Percentiles rank a stretch among this genome's conserved stretches.
Evolutionary conservation across 1,140 invertebrate genomes (phyloP).

Genomic region (Nomia melanderi): DNA sequence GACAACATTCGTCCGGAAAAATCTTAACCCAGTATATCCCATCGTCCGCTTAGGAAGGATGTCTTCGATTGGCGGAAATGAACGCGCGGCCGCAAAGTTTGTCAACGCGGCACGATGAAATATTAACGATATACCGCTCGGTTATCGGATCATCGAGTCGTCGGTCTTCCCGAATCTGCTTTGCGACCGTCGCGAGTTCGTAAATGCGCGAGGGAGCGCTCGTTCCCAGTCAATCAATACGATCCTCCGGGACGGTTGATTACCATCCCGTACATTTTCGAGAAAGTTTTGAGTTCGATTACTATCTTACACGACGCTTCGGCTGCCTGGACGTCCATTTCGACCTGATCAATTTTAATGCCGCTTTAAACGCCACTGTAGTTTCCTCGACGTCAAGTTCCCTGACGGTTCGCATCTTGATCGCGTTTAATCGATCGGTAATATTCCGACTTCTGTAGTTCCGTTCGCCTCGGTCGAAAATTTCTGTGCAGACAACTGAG

Average conservation of each 20-base stretch:
- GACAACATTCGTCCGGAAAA: too few species aligned
- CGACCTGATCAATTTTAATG: conserved; percentile 40
- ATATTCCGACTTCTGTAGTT: too few species aligned
- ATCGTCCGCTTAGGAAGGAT: background rate
- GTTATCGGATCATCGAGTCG: conserved; percentile 43
- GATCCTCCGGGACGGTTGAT: conserved; percentile 56
- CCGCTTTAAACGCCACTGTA: background rate
- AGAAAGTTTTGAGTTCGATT: conserved; percentile 51
- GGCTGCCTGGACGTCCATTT: conserved; percentile 19
- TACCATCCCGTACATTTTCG: conserved; percentile 53
- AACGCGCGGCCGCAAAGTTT: conserved; percentile 53
- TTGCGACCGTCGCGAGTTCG: conserved; percentile 41
- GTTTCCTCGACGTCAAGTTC: background rate
- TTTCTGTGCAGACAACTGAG: too few species aligned
- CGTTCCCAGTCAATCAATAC: conserved; percentile 50
- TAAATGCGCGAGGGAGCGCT: conserved; percentile 26
- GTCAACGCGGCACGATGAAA: conserved; percentile 55
- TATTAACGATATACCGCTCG: conserved; percentile 58
- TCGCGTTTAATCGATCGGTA: background rate
- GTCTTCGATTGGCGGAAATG: background rate
- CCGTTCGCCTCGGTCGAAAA: too few species aligned
- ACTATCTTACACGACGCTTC: background rate
- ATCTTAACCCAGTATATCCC: too few species aligned
- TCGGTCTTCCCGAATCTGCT: conserved; percentile 56
- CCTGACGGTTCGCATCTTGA: background rate